phyloP scores from a whole-genome alignment of 2,888 invertebrate genomes.

The Keiferia lycopersicella region DNA sequence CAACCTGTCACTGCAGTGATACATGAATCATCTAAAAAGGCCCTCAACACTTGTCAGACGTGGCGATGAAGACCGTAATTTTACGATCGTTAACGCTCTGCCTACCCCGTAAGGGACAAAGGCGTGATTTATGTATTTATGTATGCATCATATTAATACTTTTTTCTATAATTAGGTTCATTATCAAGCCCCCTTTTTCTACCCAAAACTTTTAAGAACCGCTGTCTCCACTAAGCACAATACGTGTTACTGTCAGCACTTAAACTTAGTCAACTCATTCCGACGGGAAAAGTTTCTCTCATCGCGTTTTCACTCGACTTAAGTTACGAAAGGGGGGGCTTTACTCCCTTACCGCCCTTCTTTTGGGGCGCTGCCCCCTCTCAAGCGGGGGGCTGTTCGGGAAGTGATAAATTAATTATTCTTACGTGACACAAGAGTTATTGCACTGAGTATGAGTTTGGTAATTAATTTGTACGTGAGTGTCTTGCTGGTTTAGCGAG shows the following conservation, averaged over 20 bases:
- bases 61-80: no score
- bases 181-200: background rate
- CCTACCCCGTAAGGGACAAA: no score
- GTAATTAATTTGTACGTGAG: slow-evolving; percentile 9
- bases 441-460: slow-evolving; percentile 5
- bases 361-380: background rate
- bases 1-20: no score
- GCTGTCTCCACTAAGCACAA: slow-evolving; percentile 4
- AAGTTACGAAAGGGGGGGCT: slow-evolving; percentile 12
- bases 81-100: no score
- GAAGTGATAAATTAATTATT: slow-evolving; percentile 22
- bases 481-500: slow-evolving; percentile 3
- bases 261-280: slow-evolving; percentile 23
- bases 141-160: no score
- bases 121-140: no score
- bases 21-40: no score
- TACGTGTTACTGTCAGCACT: slow-evolving; percentile 18
- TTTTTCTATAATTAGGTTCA: no score
- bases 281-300: slow-evolving; percentile 22
- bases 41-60: no score
- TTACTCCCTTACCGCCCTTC: background rate
- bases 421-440: slow-evolving; percentile 21
- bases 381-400: background rate
- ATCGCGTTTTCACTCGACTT: slow-evolving; percentile 19
- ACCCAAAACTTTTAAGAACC: background rate